phyloP scores from a whole-genome alignment of 1,140 invertebrate species.

The Euwallacea similis region DNA sequence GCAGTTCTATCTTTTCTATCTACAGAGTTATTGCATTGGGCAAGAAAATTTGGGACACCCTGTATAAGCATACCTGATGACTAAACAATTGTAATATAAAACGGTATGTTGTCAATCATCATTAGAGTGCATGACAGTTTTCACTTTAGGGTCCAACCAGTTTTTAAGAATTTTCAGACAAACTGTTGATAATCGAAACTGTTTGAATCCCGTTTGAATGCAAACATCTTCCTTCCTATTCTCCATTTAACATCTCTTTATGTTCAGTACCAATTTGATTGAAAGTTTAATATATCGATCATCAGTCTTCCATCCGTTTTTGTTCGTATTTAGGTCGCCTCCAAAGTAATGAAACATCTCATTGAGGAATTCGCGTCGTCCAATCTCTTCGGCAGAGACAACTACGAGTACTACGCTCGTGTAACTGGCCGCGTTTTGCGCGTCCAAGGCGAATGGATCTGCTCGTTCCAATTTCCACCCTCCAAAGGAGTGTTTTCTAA shows the following conservation, averaged over 20 bases:
- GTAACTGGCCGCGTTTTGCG: conserved; percentile 90
- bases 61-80: too few species aligned
- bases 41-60: too few species aligned
- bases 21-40: too few species aligned
- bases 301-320: neutral
- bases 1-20: neutral
- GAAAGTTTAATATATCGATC: neutral
- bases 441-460: conserved; percentile 93
- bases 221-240: neutral
- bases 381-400: conserved; percentile 92
- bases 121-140: too few species aligned
- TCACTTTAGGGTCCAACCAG: too few species aligned
- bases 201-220: too few species aligned
- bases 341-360: conserved; percentile 90
- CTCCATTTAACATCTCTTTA: neutral
- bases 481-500: conserved; percentile 63
- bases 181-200: too few species aligned
- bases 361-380: conserved; percentile 96
- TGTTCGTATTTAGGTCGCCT: conserved; percentile 71
- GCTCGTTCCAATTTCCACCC: conserved; percentile 84
- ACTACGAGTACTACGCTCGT: conserved; percentile 96
- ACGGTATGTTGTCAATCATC: too few species aligned
- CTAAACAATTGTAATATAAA: too few species aligned
- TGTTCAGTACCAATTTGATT: neutral
- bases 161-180: too few species aligned